phyloP scores from a whole-genome alignment of 2,113 vertebrate species.

The Eulacestoma nigropectus region DNA sequence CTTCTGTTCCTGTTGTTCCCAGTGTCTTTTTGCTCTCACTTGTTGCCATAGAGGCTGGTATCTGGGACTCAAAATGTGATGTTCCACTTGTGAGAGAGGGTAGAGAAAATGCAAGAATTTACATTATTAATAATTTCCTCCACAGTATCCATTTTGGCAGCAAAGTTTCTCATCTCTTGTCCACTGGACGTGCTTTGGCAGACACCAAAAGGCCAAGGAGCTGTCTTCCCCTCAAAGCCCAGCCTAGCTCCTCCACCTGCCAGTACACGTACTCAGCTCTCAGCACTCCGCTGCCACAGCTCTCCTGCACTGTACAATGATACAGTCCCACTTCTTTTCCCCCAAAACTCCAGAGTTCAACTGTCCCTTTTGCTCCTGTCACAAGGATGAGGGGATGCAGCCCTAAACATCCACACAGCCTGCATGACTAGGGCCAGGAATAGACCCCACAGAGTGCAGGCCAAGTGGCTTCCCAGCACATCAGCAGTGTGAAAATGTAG shows the following conservation, averaged over 20 bases:
- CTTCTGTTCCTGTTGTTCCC: constrained; percentile 5
- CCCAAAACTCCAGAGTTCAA: not conserved
- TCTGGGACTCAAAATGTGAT: not conserved
- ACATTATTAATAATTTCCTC: not conserved
- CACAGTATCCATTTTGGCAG: not conserved
- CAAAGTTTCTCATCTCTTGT: not conserved
- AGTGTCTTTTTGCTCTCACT: constrained; percentile 14
- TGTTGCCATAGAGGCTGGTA: constrained; percentile 31
- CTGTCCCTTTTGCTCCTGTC: not conserved
- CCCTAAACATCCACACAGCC: not conserved
- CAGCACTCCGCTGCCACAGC: not conserved
- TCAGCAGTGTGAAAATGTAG: not conserved
- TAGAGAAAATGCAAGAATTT: not conserved
- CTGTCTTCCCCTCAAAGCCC: not conserved
- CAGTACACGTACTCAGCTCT: not conserved
- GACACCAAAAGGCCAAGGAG: not conserved
- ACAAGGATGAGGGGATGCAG: not conserved
- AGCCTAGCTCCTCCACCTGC: not conserved
- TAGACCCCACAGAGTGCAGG: not conserved
- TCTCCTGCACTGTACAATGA: not conserved
- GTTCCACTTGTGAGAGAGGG: not conserved
- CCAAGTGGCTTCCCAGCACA: not conserved
- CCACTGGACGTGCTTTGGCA: not conserved
- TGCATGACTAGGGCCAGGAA: not conserved
- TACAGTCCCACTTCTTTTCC: not conserved